Conservation (phyloP, 1,140 invertebrate genomes). For the Phthorimaea operculella region DNA sequence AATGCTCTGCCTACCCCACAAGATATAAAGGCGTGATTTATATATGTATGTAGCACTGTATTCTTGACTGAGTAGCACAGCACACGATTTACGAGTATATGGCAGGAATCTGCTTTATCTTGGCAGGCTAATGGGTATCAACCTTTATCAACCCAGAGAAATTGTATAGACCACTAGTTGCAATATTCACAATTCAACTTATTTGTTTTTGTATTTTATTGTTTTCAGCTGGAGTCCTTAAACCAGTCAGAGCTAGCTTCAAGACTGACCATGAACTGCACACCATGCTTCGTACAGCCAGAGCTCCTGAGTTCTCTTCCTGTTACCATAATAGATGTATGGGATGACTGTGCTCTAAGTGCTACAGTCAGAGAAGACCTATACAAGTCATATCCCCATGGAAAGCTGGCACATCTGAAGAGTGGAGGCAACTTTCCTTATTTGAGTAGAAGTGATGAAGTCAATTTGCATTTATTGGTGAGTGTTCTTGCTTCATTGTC, state of each 20-base stretch:
- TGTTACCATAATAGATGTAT: constrained; percentile 90
- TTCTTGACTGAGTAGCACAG: too few relatives aligned
- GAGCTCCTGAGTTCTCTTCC: constrained; percentile 76
- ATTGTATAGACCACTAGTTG: too few relatives aligned
- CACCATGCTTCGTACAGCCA: constrained; percentile 83
- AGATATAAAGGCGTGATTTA: too few relatives aligned
- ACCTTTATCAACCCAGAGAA: too few relatives aligned
- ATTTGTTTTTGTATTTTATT: too few relatives aligned
- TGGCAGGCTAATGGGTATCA: too few relatives aligned
- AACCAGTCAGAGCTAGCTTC: constrained; percentile 87
- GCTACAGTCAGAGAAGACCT: constrained; percentile 81
- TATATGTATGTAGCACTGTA: too few relatives aligned
- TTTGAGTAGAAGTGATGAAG: constrained; percentile 88
- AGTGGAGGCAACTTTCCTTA: constrained; percentile 93
- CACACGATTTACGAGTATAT: too few relatives aligned
- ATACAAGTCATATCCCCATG: constrained; percentile 89
- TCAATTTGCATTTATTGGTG: constrained; percentile 91
- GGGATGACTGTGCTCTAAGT: constrained; percentile 89
- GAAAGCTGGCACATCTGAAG: constrained; percentile 89
- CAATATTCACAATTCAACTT: too few relatives aligned
- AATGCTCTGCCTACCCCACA: too few relatives aligned
- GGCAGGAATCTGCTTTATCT: too few relatives aligned
- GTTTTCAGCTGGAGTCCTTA: constrained; percentile 81
- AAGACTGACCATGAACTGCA: constrained; percentile 88
- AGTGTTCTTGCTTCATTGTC: constrained; percentile 21